Evolutionary conservation across 2,888 invertebrate genomes (phyloP), one percentile per base, ranked within the genome.

Genomic region (Calameuta idolon): DNA sequence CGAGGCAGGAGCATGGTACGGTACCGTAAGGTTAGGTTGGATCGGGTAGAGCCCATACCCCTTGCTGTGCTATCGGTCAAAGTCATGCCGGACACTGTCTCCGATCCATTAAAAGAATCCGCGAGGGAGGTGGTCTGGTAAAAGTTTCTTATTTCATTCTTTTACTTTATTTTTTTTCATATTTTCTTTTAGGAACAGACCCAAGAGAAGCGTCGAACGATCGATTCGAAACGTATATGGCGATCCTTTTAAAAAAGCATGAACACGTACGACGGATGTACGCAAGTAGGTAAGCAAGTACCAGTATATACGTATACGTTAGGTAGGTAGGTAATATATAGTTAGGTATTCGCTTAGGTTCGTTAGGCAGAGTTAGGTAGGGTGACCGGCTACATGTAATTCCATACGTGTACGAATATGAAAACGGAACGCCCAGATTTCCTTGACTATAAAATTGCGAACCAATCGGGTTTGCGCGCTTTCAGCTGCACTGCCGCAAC

Each of bases 51-150:
- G 69, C 15, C 30, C 55, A 78, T 78, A 77, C 83, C 80, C 82
- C 85, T 80, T 79, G 84, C 85, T 83, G 83, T 78, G 83, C 88
- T 87, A 89, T 89, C 88, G 87, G 88, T 89, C 89, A 89, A 89
- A 88, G 88, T 89, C 88, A 88, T 82, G 79, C 82, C 79, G 81
- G 77, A 77, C 78, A 73, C 77, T 81, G 80, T 76, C 76, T 79
- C 81, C 82, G 85, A 86, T 84, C 82, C 83, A 82, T 84, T 82
- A 81, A 78, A 77, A 69, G 37, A 34, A 74, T 77, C 74, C 55
- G 71, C 76, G 34, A 74, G 35, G 74, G 55, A 55, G 55, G 55
- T 55, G 55, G 55, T 55, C 55, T 23, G 55, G 55, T 55, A 55
- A 55, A 23, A 55, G 23, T 23, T 23, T 23, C 23, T 55, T 55